Evolutionary conservation across 1,140 invertebrate genomes (phyloP), one percentile per base, ranked within the genome.

Genomic region (Drosophila mayri): DNA sequence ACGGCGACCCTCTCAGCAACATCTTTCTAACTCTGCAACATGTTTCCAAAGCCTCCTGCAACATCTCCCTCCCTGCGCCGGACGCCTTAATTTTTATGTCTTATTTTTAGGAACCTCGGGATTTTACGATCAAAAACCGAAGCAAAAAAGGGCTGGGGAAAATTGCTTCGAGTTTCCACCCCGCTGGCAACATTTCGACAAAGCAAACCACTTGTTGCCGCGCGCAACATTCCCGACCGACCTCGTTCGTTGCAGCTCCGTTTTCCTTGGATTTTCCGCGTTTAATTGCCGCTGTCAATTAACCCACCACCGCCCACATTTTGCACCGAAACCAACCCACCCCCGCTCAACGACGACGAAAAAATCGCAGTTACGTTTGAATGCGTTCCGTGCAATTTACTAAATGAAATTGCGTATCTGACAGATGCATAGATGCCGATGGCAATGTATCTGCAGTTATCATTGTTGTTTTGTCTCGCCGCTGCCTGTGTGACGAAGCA

Each of bases 321-420:
- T 40, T 43, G 18, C 32, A 28, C 10, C 32, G 22, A 37, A 38
- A 4, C 16, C 52, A 54, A 20, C 14, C 52, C 20, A 9, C 14
- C 35, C 4, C 12, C 28, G 12, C 8, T 3, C 28, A 52, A 35
- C 9, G 9, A 66, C 16, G 40, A 20, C 37, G 40, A 20, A 37
- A 57, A 52, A 54, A 60, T 49, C 25, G 35, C 64, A 41, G 66
- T 52, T 50, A 64, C 41, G 74, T 64, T 65, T 49, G 41, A 77
- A 66, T 81, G 57, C 70, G 54, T 72, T 78, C 40, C 35, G 46
- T 76, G 79, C 72, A 84, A 85, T 84, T 85, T 85, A 68, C 46
- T 76, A 85, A 84, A 85, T 84, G 77, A 76, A 79, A 83, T 67
- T 76, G 63, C 72, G 76, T 83, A 76, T 71, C 82, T 86, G 78